Evolutionary conservation across 2,113 vertebrate genomes (phyloP), one percentile per base, ranked within the genome.

Genomic region (Reinhardtius hippoglossoides): DNA sequence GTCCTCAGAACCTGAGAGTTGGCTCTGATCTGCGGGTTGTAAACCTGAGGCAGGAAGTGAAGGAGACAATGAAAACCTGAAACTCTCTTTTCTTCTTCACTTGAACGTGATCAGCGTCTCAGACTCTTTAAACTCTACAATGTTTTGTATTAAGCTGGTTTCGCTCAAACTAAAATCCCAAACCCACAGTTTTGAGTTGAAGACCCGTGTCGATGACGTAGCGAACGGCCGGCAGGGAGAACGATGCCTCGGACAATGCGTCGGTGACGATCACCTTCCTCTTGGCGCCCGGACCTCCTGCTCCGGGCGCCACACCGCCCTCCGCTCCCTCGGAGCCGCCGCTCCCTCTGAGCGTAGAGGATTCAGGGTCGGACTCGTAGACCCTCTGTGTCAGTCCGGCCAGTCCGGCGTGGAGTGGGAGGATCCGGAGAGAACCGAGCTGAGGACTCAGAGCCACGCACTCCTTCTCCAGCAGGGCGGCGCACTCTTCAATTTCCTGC

Each of bases 1-100:
- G 94, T 94, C 72, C 95, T 95, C 84, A 97, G 86, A 20, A 96
- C 94, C 90, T 98, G 97, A 0, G 97, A 97, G 86, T 97, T 96
- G 0, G 97, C 97, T 21, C 97, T 94, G 81, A 99, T 98, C 67
- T 94, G 95, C 40, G 97, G 96, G 76, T 93, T 98, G 92, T 99
- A 99, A 42, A 98, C 96, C 98, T 99, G 91, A 4, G 1, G 63
- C 12, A 1, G 10, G 61, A 0, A 0, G 24, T 7, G 21, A 16
- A 62, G 50, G 2, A 50, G 46, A 50, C 46, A 15, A 16, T 1
- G 44, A 46, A 2, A 46, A 13, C 15, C 8, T 16, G n/a, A 55
- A 50, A 50, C 15, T 4, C 5, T 50, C 14, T 5, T 50, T 50
- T 50, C 46, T 0, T 50, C 5, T 18, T 50, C 16, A 50, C 46